These are phyloP conservation scores for Semotilus atromaculatus DNA, from an alignment of 2,797 vertebrate genomes.

Conservation along the genomic window DNA sequence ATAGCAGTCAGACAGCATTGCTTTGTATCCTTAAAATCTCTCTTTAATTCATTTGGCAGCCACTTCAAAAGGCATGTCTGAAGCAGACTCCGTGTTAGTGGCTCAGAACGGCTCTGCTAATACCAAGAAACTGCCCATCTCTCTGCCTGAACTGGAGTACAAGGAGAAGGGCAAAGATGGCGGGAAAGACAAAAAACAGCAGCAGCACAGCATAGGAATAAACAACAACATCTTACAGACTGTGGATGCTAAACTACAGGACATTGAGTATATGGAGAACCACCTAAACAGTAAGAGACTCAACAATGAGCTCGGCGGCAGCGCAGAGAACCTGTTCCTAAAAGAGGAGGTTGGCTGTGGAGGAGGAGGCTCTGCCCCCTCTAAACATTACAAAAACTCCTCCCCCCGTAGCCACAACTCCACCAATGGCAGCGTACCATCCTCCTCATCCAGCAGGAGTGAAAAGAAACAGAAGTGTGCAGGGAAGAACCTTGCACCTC, in stretches of 20 bases:
- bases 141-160: conserved; percentile 94
- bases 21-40: neutral
- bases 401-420: conserved; percentile 92
- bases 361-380: conserved; percentile 61
- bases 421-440: conserved; percentile 89
- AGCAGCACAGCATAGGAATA: conserved; percentile 88
- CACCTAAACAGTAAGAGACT: conserved; percentile 94
- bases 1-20: neutral
- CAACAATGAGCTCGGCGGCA: conserved; percentile 88
- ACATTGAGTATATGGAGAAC: conserved; percentile 97
- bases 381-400: conserved; percentile 60
- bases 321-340: conserved; percentile 67
- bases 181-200: conserved; percentile 89
- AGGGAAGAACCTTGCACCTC: conserved; percentile 85
- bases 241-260: conserved; percentile 97
- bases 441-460: conserved; percentile 81
- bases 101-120: conserved; percentile 91
- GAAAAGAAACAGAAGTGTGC: conserved; percentile 96
- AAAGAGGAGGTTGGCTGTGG: conserved; percentile 71
- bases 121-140: conserved; percentile 87
- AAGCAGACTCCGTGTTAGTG: conserved; percentile 86
- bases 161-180: conserved; percentile 92
- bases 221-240: conserved; percentile 94
- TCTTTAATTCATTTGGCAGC: conserved; percentile 62
- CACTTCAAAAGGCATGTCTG: conserved; percentile 89